These are phyloP conservation scores for Onchidella celtica DNA, from an alignment of 2,888 invertebrate genomes.

Conservation along the genomic window DNA sequence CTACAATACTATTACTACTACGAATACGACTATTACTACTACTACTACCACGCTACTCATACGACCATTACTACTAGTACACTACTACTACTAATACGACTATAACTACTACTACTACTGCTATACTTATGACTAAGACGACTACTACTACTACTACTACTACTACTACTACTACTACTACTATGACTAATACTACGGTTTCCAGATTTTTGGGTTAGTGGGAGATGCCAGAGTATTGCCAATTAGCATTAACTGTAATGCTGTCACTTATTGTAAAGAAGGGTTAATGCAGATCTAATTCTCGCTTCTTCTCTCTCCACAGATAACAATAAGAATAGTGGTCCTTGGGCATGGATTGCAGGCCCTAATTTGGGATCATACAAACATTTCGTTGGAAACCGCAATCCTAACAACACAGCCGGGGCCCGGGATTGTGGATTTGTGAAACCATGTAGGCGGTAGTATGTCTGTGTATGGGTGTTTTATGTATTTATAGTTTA, in stretches of 20 bases:
- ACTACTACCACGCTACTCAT: slow-evolving; percentile 7
- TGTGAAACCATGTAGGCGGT: not conserved
- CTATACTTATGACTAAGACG: not conserved
- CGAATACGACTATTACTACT: slow-evolving; percentile 3
- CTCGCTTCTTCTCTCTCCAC: too few species aligned
- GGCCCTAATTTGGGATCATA: slow-evolving; percentile 35
- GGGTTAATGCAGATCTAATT: too few species aligned
- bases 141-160: not conserved
- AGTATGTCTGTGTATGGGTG: not conserved
- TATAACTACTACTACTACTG: slow-evolving; percentile 11
- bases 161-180: too few species aligned
- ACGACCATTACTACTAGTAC: not conserved
- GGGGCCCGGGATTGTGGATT: not conserved
- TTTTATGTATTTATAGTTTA: not conserved
- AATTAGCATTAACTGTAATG: too few species aligned
- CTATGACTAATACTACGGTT: not conserved
- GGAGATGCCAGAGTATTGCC: too few species aligned
- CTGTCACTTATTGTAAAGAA: too few species aligned
- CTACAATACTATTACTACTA: not conserved
- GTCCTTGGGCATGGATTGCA: slow-evolving; percentile 41
- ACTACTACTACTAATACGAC: too few species aligned
- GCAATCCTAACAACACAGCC: not conserved
- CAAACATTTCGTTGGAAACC: not conserved
- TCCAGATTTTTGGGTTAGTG: too few species aligned
- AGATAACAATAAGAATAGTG: slow-evolving; percentile 43